Conservation (phyloP, 2,797 vertebrate genomes). For the Mico argentatus region DNA sequence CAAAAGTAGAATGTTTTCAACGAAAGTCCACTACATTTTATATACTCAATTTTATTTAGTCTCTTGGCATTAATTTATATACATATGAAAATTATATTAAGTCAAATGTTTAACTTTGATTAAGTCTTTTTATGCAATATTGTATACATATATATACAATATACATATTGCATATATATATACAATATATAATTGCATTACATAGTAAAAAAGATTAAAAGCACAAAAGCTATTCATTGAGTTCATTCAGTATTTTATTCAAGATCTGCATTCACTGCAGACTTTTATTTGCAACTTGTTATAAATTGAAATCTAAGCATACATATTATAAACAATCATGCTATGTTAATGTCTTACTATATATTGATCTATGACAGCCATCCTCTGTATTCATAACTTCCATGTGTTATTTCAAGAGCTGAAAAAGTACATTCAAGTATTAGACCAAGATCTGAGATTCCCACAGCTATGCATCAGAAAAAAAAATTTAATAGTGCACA, state of each 20-base stretch:
- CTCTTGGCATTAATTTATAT: not conserved
- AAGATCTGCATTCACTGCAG: not conserved
- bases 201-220: conserved; percentile 59
- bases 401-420: conserved; percentile 18
- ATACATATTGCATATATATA: no score
- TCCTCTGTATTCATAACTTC: not conserved
- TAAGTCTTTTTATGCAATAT: conserved; percentile 49
- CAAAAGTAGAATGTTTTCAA: not conserved
- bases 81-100: conserved; percentile 65
- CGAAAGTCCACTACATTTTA: not conserved
- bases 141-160: no score
- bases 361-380: conserved; percentile 47
- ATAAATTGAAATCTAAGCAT: conserved; percentile 62
- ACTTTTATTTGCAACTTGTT: conserved; percentile 41
- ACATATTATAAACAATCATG: conserved; percentile 53
- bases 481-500: not conserved
- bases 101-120: conserved; percentile 63
- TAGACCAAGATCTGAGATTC: not conserved
- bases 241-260: conserved; percentile 42
- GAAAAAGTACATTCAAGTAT: conserved; percentile 23
- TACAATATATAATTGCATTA: not conserved
- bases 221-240: conserved; percentile 23
- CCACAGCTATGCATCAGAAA: not conserved
- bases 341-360: not conserved
- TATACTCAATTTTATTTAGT: not conserved